Evolutionary conservation across 2,113 vertebrate species (phyloP).

Genomic region (Ctenodactylus gundi): DNA sequence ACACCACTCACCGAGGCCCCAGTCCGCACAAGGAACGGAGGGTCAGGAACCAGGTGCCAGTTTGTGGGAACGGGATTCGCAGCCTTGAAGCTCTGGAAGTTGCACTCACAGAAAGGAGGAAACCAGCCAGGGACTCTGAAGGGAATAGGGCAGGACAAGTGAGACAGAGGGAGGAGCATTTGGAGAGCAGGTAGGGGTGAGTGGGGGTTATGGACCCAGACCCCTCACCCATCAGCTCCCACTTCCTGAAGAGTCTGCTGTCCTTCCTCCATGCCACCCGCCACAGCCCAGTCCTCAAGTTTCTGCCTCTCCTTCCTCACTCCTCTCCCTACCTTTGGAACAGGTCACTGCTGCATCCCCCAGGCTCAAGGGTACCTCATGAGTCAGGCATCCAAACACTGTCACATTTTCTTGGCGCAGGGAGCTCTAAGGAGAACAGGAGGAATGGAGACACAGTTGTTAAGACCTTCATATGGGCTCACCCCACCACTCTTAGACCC

Average conservation of each 20-base stretch:
- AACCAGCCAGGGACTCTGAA: constrained; percentile 91
- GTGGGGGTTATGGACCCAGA: background rate
- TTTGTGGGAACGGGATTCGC: constrained; percentile 96
- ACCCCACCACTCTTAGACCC: background rate
- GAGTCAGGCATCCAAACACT: constrained; percentile 95
- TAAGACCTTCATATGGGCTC: background rate
- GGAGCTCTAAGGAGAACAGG: constrained; percentile 86
- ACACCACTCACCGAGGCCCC: constrained; percentile 88
- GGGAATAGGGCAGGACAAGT: background rate
- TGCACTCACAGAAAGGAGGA: constrained; percentile 90
- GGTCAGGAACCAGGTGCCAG: constrained; percentile 97
- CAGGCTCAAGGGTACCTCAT: constrained; percentile 93
- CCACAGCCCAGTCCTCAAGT: background rate
- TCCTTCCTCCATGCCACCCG: background rate
- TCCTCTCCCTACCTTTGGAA: constrained; percentile 88
- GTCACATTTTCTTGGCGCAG: constrained; percentile 93
- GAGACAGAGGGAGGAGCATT: background rate
- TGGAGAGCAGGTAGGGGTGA: no score
- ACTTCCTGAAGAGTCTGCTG: background rate
- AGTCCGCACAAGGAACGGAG: constrained; percentile 92
- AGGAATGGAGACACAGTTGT: constrained; percentile 16
- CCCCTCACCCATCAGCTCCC: background rate
- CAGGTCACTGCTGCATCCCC: constrained; percentile 89
- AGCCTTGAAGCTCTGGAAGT: constrained; percentile 90
- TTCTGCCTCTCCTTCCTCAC: background rate